These are phyloP conservation scores for Terrapene triunguis DNA, from an alignment of 2,113 vertebrate species.

Conservation along the genomic window DNA sequence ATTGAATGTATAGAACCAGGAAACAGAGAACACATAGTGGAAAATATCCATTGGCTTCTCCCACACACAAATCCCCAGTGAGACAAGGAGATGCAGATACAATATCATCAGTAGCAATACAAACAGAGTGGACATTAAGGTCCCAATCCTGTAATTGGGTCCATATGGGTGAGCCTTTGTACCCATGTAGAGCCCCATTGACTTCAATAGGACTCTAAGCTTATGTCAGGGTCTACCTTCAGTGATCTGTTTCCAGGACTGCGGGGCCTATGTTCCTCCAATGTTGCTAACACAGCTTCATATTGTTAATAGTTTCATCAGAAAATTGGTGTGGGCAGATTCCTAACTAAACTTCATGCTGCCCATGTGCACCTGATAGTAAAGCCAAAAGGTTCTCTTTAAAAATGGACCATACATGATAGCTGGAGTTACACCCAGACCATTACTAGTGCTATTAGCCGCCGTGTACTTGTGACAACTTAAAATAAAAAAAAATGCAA, in stretches of 20 bases:
- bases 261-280: not conserved
- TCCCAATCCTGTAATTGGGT: not conserved
- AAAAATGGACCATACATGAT: conserved; percentile 18
- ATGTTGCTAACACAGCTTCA: not conserved
- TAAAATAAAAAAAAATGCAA: conserved; percentile 48
- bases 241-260: not conserved
- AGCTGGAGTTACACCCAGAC: conserved; percentile 28
- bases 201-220: not conserved
- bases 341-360: not conserved
- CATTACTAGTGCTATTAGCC: conserved; percentile 37
- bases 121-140: not conserved
- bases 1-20: not conserved
- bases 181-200: accelerated
- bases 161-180: accelerated
- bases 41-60: not conserved
- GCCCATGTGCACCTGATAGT: not conserved
- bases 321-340: not conserved
- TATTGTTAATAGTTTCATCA: not conserved
- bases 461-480: conserved; percentile 9
- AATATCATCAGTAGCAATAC: not conserved
- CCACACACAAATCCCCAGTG: not conserved
- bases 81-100: too few relatives aligned
- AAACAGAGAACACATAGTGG: not conserved
- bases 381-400: not conserved
- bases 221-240: not conserved